These are phyloP conservation scores for Temnopleurus reevesii DNA, from an alignment of 53 echinoderm and acorn worm species.

Conservation along the genomic window DNA sequence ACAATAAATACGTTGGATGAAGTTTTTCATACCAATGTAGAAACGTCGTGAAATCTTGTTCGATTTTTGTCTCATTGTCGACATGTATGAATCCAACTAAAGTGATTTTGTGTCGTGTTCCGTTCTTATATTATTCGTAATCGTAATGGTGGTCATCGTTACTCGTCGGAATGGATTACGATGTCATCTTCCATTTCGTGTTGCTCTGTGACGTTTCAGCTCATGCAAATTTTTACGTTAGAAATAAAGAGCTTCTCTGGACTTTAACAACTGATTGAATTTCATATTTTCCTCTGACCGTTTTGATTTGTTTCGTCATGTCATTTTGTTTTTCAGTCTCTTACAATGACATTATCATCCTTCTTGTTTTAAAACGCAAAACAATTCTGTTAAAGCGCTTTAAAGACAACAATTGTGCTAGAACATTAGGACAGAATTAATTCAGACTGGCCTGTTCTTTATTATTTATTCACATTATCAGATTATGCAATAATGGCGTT, in stretches of 20 bases:
- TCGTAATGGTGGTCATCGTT: background rate
- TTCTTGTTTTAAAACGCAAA: background rate
- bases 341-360: background rate
- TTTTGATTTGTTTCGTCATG: background rate
- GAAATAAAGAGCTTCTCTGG: background rate
- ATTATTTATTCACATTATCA: background rate
- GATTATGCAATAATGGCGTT: slow-evolving; percentile 2
- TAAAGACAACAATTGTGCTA: background rate
- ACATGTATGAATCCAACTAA: background rate
- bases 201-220: background rate
- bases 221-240: background rate
- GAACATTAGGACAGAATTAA: background rate
- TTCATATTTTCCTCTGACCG: background rate
- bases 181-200: background rate
- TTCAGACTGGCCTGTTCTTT: background rate
- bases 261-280: background rate
- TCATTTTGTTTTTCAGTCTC: background rate
- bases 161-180: background rate
- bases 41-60: slow-evolving; percentile 27
- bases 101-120: background rate
- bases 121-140: background rate
- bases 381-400: background rate
- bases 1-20: slow-evolving; percentile 57
- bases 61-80: background rate
- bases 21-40: slow-evolving; percentile 61